Percentiles rank a stretch among this genome's conserved stretches.
phyloP scores from a whole-genome alignment of 2,113 vertebrate genomes.

The Pristiophorus japonicus region DNA sequence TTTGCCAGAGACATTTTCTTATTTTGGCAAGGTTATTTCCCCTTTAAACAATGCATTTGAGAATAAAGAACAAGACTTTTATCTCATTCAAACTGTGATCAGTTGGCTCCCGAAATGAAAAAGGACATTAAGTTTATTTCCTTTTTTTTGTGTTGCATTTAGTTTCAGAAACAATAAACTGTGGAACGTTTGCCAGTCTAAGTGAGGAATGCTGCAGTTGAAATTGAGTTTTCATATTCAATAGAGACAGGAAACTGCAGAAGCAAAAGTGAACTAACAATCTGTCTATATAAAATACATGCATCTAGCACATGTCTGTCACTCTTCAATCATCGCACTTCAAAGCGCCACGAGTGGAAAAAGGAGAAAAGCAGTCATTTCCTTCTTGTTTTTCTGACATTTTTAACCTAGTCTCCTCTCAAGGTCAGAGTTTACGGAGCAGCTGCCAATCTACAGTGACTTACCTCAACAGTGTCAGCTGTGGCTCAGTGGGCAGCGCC shows the following conservation, averaged over 20 bases:
- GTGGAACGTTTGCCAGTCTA: constrained; percentile 11
- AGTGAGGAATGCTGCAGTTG: neutral
- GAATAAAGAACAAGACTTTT: neutral
- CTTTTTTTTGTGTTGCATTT: neutral
- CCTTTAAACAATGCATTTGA: constrained; percentile 24
- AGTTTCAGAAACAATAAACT: constrained; percentile 6
- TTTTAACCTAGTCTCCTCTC: neutral
- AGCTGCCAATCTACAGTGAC: neutral
- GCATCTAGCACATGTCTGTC: neutral
- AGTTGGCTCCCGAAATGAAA: neutral
- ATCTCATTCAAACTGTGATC: neutral
- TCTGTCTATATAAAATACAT: neutral
- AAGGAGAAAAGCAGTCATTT: neutral
- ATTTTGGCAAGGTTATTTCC: constrained; percentile 21
- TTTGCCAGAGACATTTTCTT: constrained; percentile 13
- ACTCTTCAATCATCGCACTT: neutral
- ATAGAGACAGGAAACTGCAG: constrained; percentile 12
- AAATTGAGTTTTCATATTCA: neutral
- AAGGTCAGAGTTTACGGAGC: neutral
- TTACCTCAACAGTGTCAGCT: no score
- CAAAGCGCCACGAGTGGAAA: neutral
- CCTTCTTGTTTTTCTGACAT: neutral
- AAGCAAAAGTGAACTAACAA: neutral
- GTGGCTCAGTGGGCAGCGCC: no score
- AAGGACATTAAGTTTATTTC: constrained; percentile 11